A percentile compares a stretch with the other conserved stretches of the same genome.
Evolutionary conservation across 2,888 invertebrate species (phyloP).

Genomic region (Lasioglossum calceatum): DNA sequence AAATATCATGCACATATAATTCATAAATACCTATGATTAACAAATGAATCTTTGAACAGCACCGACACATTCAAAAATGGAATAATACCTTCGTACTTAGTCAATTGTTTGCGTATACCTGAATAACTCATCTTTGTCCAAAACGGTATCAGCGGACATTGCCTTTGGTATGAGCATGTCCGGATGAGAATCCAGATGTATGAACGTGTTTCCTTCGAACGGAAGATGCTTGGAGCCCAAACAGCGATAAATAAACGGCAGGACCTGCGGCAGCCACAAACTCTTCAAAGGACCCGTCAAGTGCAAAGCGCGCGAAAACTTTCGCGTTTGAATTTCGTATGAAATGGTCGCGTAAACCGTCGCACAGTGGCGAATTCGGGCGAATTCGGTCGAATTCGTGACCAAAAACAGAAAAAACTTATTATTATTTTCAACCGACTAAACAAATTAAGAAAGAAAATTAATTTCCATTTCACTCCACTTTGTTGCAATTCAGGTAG

Average conservation of each 20-base stretch:
- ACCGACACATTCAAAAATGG: background rate
- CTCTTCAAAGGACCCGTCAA: background rate
- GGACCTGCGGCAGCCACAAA: constrained; percentile 78
- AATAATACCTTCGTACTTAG: background rate
- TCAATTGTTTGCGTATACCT: constrained; percentile 79
- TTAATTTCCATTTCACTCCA: too few species aligned
- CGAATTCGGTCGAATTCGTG: too few species aligned
- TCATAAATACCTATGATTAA: background rate
- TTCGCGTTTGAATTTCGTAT: background rate
- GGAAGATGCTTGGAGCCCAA: constrained; percentile 93
- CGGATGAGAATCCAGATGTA: constrained; percentile 97
- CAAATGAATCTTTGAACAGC: background rate
- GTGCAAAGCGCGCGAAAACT: constrained; percentile 17
- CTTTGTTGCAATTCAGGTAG: too few species aligned
- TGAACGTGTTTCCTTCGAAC: constrained; percentile 89
- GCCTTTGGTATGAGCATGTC: constrained; percentile 94
- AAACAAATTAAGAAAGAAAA: too few species aligned
- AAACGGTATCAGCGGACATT: constrained; percentile 91
- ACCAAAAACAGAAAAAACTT: too few species aligned
- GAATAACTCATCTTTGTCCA: constrained; percentile 89
- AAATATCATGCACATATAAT: background rate
- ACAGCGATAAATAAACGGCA: constrained; percentile 91
- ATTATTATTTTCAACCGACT: too few species aligned
- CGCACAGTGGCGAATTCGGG: too few species aligned
- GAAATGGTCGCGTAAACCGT: constrained; percentile 37